Percentiles rank a stretch among this genome's conserved stretches.
Conservation (phyloP, 2,797 vertebrate genomes). For the Cuniculus paca region DNA sequence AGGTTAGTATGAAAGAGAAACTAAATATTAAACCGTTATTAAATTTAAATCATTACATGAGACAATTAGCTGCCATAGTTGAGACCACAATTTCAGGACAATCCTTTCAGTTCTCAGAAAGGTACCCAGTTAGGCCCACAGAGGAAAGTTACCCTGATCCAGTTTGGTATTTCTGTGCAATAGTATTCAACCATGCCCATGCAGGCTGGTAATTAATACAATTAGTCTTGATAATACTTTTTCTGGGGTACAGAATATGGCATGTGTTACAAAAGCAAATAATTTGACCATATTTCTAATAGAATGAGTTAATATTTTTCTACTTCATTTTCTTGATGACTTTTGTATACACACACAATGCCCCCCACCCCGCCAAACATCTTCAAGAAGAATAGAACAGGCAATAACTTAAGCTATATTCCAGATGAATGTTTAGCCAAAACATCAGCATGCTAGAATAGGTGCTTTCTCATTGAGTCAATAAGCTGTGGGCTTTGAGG, state of each 20-base stretch:
- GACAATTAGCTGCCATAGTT: background rate
- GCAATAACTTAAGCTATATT: background rate
- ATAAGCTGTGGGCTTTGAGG: background rate
- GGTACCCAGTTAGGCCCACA: background rate
- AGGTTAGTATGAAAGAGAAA: background rate
- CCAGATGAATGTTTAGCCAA: background rate
- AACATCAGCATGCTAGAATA: slow-evolving; percentile 1
- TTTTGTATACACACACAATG: background rate
- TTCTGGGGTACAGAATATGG: background rate
- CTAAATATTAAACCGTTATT: background rate
- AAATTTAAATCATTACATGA: background rate
- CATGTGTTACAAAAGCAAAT: background rate
- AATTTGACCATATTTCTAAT: background rate
- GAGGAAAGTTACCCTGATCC: background rate
- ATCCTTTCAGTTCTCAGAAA: background rate
- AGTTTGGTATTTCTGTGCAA: background rate
- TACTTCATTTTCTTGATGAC: background rate
- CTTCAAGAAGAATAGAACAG: background rate
- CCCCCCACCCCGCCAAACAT: background rate
- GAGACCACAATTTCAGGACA: background rate
- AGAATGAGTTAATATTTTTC: background rate
- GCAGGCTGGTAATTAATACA: background rate
- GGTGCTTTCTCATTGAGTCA: background rate
- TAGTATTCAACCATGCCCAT: background rate
- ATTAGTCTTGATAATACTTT: background rate